phyloP scores from a whole-genome alignment of 2,797 vertebrate species.

The Eremophila alpestris region DNA sequence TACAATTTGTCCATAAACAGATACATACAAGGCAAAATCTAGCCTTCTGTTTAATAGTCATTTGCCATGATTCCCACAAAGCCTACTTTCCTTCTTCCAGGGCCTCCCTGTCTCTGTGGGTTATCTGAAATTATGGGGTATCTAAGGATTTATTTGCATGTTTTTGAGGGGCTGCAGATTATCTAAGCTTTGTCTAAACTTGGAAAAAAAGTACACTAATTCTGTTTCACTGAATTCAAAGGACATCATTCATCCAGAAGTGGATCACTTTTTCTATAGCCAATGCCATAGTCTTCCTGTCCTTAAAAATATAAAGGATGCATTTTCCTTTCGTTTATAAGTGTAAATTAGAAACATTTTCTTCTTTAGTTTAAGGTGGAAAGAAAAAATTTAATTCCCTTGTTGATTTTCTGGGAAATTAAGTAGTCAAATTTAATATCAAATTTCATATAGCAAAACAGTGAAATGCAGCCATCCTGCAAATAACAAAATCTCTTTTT shows the following conservation, averaged over 20 bases:
- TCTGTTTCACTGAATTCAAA: not conserved
- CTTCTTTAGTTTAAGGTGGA: not conserved
- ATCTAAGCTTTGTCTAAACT: not conserved
- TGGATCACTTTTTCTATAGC: not conserved
- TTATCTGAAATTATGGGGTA: not conserved
- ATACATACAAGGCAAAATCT: not conserved
- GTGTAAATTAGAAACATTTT: not conserved
- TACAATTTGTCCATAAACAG: not conserved
- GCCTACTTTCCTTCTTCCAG: not conserved
- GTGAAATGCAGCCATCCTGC: not conserved
- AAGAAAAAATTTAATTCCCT: not conserved
- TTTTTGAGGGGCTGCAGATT: not conserved
- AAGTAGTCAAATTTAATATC: not conserved
- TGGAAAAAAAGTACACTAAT: not conserved
- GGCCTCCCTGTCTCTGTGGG: not conserved
- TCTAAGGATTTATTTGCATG: not conserved
- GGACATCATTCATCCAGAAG: not conserved
- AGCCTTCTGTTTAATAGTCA: not conserved
- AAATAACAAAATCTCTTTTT: not conserved
- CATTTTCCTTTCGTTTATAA: not conserved
- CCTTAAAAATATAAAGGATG: not conserved
- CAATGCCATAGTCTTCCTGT: not conserved
- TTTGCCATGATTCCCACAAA: not conserved
- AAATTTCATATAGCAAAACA: not conserved
- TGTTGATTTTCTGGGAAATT: not conserved